Conservation (phyloP, 2,113 vertebrate species). For the Anoura caudifer region DNA sequence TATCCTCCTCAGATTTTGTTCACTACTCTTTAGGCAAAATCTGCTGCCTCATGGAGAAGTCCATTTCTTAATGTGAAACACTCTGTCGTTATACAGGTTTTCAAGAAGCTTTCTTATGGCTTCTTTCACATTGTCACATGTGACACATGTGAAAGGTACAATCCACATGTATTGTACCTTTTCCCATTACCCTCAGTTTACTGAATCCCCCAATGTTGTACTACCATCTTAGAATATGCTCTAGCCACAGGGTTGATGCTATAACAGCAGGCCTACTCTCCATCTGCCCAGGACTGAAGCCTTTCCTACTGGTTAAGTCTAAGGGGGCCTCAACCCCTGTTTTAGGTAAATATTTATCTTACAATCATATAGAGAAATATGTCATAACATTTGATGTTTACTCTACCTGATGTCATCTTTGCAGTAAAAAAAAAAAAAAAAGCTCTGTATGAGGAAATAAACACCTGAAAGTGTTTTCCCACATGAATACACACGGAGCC, state of each 20-base stretch:
- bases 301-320: slow-evolving; percentile 80
- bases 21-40: no score
- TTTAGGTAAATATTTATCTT: background rate
- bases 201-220: slow-evolving; percentile 93
- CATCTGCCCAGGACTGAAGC: slow-evolving; percentile 80
- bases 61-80: slow-evolving; percentile 93
- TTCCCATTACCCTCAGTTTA: slow-evolving; percentile 92
- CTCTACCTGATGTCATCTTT: background rate
- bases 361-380: background rate
- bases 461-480: slow-evolving; percentile 1
- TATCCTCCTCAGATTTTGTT: no score
- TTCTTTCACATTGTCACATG: slow-evolving; percentile 88
- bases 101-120: slow-evolving; percentile 90
- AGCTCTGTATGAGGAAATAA: background rate
- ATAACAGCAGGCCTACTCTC: slow-evolving; percentile 84
- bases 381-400: background rate
- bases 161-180: slow-evolving; percentile 90
- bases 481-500: background rate
- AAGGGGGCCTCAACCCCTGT: background rate
- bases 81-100: slow-evolving; percentile 87
- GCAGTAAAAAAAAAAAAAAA: background rate
- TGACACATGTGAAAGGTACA: no score
- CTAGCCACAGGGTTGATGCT: slow-evolving; percentile 82
- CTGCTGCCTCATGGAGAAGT: slow-evolving; percentile 84
- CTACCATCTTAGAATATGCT: slow-evolving; percentile 90